Conservation (phyloP, 2,888 invertebrate species). For the Acrobasis suavella region DNA sequence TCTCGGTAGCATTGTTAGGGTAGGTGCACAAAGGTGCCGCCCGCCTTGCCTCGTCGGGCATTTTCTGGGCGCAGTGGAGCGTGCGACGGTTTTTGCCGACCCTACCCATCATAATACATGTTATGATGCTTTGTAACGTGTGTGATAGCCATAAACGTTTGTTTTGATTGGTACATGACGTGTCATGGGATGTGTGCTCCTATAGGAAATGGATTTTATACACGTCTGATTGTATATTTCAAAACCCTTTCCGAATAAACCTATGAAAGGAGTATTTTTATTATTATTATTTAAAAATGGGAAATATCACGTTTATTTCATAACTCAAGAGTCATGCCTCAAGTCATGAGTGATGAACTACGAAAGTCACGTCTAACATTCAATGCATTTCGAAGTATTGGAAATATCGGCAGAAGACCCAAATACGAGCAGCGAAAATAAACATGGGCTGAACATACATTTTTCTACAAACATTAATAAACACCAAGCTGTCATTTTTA, state of each 20-base stretch:
- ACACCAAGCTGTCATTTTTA: slow-evolving; percentile 33
- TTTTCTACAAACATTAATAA: slow-evolving; percentile 26
- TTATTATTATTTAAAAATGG: too few relatives aligned
- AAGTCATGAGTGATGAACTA: neutral
- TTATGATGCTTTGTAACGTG: slow-evolving; percentile 55
- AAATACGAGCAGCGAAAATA: slow-evolving; percentile 18
- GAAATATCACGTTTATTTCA: neutral
- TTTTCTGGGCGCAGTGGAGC: slow-evolving; percentile 47
- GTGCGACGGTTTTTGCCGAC: slow-evolving; percentile 51
- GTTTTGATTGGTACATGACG: slow-evolving; percentile 42
- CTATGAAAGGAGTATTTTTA: too few relatives aligned
- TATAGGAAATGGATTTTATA: neutral
- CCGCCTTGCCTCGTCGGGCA: slow-evolving; percentile 35
- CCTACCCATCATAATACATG: slow-evolving; percentile 60
- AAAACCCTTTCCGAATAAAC: too few relatives aligned
- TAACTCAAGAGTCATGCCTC: slow-evolving; percentile 2
- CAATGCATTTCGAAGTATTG: neutral
- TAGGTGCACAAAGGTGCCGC: slow-evolving; percentile 62
- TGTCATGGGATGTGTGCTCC: slow-evolving; percentile 24
- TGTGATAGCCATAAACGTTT: slow-evolving; percentile 46
- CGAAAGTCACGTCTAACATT: neutral
- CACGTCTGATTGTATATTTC: too few relatives aligned
- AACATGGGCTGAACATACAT: slow-evolving; percentile 16
- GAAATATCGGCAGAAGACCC: slow-evolving; percentile 3
- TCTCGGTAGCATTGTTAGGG: slow-evolving; percentile 61